These are phyloP conservation scores for Rhyacophila evoluta DNA, from an alignment of 2,888 invertebrate species.

Conservation along the genomic window DNA sequence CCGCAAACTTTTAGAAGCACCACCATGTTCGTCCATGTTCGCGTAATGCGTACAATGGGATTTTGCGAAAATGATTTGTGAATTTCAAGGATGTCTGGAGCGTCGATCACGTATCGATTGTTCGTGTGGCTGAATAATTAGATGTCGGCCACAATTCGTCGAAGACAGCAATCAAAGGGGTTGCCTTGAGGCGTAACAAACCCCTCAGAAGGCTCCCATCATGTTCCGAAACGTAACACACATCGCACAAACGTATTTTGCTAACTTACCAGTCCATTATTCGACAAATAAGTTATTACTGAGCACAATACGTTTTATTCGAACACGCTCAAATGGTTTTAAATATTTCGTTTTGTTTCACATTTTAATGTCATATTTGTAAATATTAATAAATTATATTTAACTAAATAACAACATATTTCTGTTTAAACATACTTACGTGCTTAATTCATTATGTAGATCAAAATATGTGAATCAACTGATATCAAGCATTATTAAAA, in stretches of 20 bases:
- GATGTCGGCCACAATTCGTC: background rate
- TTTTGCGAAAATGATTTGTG: constrained; percentile 10
- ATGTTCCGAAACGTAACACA: background rate
- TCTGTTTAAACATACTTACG: too few relatives aligned
- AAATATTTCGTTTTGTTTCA: background rate
- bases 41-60: background rate
- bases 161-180: background rate
- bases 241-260: background rate
- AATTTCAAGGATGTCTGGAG: constrained; percentile 7
- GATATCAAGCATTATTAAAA: too few relatives aligned
- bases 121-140: constrained; percentile 19
- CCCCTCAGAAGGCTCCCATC: background rate
- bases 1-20: background rate
- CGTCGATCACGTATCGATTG: constrained; percentile 10
- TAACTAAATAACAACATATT: too few relatives aligned
- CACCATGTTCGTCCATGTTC: background rate
- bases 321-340: background rate
- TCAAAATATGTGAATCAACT: too few relatives aligned
- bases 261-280: background rate
- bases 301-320: background rate
- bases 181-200: background rate
- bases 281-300: background rate
- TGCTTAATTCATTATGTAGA: too few relatives aligned
- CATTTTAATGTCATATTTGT: background rate
- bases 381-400: too few relatives aligned